Percentiles rank a stretch among this genome's conserved stretches.
phyloP scores from a whole-genome alignment of 1,140 invertebrate genomes.

The Adelges cooleyi region DNA sequence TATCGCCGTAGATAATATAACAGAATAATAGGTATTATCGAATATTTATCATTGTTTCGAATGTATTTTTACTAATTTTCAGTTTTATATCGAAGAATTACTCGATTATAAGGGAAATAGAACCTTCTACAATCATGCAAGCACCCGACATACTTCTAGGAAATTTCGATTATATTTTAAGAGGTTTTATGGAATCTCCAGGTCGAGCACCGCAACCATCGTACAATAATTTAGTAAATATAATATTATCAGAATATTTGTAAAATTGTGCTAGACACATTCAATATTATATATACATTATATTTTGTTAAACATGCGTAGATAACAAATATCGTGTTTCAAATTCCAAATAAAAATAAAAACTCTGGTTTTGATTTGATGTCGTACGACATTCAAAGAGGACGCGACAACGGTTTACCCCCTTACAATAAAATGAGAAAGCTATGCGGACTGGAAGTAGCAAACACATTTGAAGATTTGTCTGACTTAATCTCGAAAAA shows the following conservation, averaged over 20 bases:
- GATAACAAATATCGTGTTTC: no score
- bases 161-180: not conserved
- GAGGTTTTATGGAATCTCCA: not conserved
- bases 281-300: no score
- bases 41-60: no score
- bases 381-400: conserved; percentile 74
- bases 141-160: not conserved
- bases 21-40: no score
- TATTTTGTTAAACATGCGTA: no score
- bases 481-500: conserved; percentile 26
- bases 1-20: no score
- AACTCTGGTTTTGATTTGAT: conserved; percentile 69
- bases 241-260: no score
- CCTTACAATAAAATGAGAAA: conserved; percentile 64
- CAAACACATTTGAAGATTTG: conserved; percentile 42
- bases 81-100: not conserved
- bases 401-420: conserved; percentile 77
- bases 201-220: not conserved
- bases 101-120: not conserved
- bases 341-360: conserved; percentile 46
- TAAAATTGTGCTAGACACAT: no score
- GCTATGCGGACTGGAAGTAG: conserved; percentile 60
- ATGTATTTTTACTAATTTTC: no score
- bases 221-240: not conserved
- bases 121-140: not conserved